Base-by-base conservation (phyloP, 2,888 invertebrate genomes). In the Endotricha flammealis region DNA sequence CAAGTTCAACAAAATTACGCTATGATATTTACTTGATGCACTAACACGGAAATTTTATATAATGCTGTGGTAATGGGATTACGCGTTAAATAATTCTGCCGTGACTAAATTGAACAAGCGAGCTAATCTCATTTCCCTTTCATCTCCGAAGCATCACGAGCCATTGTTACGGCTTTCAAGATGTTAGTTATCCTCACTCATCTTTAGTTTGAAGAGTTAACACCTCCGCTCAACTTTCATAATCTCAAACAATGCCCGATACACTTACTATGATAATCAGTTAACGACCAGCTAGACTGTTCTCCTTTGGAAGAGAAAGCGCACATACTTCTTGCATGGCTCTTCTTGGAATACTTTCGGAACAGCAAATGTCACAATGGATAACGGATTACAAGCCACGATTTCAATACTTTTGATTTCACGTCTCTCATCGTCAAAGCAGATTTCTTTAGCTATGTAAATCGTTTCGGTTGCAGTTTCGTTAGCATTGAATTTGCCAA, bases 231-330 rank as follows among this genome's bases (percentile, higher is more conserved):
- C 53, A 57, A 69, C 74, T 74, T 75, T 73, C 75, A 71, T 73
- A 70, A 68, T 67, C 55, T 58, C 58, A 61, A 68, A 75, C 76
- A 73, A 76, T 77, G 68, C 64, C 57, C 60, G 70, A 61, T 71
- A 75, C 66, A 76, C 54, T 75, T 76, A 76, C 67, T 77, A 79
- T 79, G 75, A 79, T 80, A 82, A 82, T 80, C 79, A 67, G 72
- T 74, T 74, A 68, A 67, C 68, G 57, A 70, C 59, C 68, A 68
- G 72, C 71, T 70, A 68, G 65, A 64, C 64, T 70, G 79, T 68
- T 75, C 80, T 60, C 74, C 69, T 78, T 77, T 63, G 56, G 57
- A 73, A 67, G 80, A 73, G 85, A 83, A 83, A 83, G 85, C 66
- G 66, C 55, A 62, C 60, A 59, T 63, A 64, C 55, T 60, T 64